Percentiles rank a stretch among this genome's conserved stretches.
Conservation (phyloP, 2,113 vertebrate genomes). For the Pollimyrus isidori region DNA sequence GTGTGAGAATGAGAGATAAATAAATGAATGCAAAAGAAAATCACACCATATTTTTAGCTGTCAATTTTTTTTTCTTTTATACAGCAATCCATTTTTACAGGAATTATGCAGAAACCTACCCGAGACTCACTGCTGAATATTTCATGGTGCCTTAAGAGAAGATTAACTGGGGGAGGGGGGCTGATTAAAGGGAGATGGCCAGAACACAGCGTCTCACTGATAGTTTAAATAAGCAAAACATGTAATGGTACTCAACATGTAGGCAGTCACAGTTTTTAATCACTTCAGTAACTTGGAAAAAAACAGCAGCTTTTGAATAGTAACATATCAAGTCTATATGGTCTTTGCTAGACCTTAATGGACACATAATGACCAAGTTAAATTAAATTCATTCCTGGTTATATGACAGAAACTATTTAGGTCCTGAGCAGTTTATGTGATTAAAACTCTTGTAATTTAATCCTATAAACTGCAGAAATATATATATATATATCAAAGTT, state of each 20-base stretch:
- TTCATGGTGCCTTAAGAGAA: constrained; percentile 9
- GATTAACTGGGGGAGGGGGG: not conserved
- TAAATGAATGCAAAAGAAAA: constrained; percentile 3
- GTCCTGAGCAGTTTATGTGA: not conserved
- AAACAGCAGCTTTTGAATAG: constrained; percentile 7
- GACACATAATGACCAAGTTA: not conserved
- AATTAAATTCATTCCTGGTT: not conserved
- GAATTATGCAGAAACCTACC: not conserved
- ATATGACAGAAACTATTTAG: not conserved
- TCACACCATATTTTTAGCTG: constrained; percentile 16
- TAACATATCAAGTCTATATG: constrained; percentile 10
- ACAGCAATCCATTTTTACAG: constrained; percentile 16
- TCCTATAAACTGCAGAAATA: not conserved
- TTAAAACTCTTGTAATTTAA: not conserved
- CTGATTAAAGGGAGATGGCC: not conserved
- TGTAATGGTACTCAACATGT: constrained; percentile 12
- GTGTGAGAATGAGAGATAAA: not conserved
- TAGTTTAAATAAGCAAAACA: constrained; percentile 21
- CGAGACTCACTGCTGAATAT: constrained; percentile 1
- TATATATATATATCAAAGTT: constrained; percentile 4
- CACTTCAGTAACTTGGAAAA: constrained; percentile 18
- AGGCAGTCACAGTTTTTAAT: constrained; percentile 19
- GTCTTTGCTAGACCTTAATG: constrained; percentile 2
- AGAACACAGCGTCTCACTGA: not conserved
- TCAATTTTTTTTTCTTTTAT: constrained; percentile 12